Evolutionary conservation across 2,113 vertebrate species (phyloP).

Genomic region (Cricetomys ansorgei): DNA sequence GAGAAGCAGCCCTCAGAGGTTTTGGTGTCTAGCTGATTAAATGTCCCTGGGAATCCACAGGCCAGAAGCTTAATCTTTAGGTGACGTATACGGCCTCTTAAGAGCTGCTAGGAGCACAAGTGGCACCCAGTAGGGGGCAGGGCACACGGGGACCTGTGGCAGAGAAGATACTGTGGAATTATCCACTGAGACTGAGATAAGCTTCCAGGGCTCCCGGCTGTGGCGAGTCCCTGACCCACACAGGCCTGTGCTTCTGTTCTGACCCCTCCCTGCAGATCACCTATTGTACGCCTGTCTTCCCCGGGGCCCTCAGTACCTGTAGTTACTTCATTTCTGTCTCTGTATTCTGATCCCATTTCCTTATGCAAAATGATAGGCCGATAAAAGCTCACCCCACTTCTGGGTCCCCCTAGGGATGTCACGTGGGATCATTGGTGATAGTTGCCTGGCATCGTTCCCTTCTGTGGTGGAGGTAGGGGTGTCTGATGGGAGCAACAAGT

Average conservation of each 20-base stretch:
- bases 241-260: background rate
- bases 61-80: background rate
- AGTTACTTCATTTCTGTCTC: background rate
- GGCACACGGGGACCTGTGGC: too few relatives aligned
- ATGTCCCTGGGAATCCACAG: background rate
- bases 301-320: background rate
- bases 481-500: background rate
- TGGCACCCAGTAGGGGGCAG: background rate
- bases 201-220: too few relatives aligned
- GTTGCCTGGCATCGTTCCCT: background rate
- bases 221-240: background rate
- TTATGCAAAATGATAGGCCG: background rate
- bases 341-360: background rate
- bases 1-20: background rate
- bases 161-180: background rate
- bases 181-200: background rate
- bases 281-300: rapidly evolving
- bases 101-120: too few relatives aligned
- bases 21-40: background rate
- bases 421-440: background rate
- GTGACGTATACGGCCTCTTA: too few relatives aligned
- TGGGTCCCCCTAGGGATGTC: background rate
- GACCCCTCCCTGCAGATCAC: background rate
- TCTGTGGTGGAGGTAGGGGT: background rate
- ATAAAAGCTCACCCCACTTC: background rate